A percentile compares a stretch with the other conserved stretches of the same genome.
phyloP scores from a whole-genome alignment of 2,888 invertebrate genomes.

The Harmothoe impar region DNA sequence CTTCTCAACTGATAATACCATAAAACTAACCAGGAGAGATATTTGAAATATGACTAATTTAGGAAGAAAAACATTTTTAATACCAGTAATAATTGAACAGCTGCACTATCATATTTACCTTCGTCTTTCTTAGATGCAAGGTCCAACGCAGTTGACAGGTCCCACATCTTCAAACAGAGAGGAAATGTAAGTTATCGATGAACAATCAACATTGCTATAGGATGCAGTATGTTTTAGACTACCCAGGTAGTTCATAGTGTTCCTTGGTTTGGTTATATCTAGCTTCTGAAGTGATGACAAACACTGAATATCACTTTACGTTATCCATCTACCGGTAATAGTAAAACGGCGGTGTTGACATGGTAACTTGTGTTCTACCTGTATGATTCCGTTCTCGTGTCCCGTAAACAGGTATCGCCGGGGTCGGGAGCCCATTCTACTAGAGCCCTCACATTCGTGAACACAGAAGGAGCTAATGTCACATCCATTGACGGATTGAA shows the following conservation, averaged over 20 bases:
- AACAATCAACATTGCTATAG: not conserved
- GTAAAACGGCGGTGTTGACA: too few species aligned
- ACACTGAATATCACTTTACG: not conserved
- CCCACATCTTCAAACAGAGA: slow-evolving; percentile 96
- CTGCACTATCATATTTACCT: slow-evolving; percentile 48
- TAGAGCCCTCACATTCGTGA: slow-evolving; percentile 98
- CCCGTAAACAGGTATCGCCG: slow-evolving; percentile 86
- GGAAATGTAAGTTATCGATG: too few species aligned
- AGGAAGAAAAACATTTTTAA: too few species aligned
- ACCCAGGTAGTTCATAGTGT: too few species aligned
- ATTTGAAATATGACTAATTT: too few species aligned
- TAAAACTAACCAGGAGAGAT: too few species aligned
- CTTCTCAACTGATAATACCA: too few species aligned
- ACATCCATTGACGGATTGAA: slow-evolving; percentile 90
- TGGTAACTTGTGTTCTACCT: slow-evolving; percentile 70
- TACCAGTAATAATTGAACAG: too few species aligned
- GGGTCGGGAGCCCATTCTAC: slow-evolving; percentile 94
- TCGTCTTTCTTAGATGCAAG: slow-evolving; percentile 82
- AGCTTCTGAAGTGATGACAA: not conserved
- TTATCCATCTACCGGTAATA: not conserved
- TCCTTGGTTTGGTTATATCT: not conserved
- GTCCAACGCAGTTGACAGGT: slow-evolving; percentile 96
- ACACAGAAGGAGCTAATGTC: slow-evolving; percentile 97
- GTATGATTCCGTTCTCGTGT: slow-evolving; percentile 82
- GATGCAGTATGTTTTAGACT: not conserved